Conservation (phyloP, 92 coral and sea anemone species). For the Metridium senile region DNA sequence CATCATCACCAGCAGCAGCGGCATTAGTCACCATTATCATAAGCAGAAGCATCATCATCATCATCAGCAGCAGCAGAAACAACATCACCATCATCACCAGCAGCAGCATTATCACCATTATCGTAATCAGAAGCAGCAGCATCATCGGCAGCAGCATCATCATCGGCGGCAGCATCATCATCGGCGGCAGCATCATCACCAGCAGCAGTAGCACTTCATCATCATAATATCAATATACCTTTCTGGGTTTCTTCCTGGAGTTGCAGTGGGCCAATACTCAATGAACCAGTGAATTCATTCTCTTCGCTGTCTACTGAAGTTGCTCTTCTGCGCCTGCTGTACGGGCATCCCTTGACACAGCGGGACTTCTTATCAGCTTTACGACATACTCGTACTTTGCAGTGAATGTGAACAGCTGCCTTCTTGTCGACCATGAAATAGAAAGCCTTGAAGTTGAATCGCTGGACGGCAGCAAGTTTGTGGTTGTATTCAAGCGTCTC, state of each 20-base stretch:
- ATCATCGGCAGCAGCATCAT: no score
- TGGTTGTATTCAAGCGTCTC: slow-evolving; percentile 63
- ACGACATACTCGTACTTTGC: slow-evolving; percentile 72
- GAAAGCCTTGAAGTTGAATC: slow-evolving; percentile 68
- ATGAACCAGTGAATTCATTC: slow-evolving; percentile 12
- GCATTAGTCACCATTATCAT: no score
- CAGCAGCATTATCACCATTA: no score
- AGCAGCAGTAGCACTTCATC: not conserved
- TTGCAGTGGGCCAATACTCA: slow-evolving; percentile 18
- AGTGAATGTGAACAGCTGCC: slow-evolving; percentile 63
- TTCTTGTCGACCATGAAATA: slow-evolving; percentile 53
- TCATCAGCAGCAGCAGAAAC: no score
- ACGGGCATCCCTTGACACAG: slow-evolving; percentile 59
- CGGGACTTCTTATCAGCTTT: slow-evolving; percentile 49
- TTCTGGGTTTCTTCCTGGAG: not conserved
- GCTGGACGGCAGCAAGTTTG: slow-evolving; percentile 60
- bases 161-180: no score
- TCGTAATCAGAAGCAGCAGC: no score
- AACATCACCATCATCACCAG: no score
- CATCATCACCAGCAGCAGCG: no score
- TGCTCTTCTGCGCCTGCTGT: slow-evolving; percentile 13
- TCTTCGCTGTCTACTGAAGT: not conserved
- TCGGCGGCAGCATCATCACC: not conserved
- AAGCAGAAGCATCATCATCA: no score
- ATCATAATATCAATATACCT: not conserved